Evolutionary conservation across 2,888 invertebrate genomes (phyloP).

Genomic region (Dioctria rufipes): DNA sequence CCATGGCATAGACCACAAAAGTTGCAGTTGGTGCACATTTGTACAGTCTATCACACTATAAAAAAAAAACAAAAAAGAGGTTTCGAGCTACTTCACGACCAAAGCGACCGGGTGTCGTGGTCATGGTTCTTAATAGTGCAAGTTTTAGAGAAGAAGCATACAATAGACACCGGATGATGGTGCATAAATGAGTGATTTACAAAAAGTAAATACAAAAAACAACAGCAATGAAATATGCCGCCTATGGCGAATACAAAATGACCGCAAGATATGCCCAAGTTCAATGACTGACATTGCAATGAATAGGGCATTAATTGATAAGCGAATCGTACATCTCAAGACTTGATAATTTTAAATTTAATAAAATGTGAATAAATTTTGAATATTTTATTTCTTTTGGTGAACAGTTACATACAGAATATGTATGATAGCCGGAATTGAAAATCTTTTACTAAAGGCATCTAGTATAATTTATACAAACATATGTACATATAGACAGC

Average conservation of each 20-base stretch:
- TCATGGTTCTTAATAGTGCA: neutral
- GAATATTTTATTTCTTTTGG: too few relatives aligned
- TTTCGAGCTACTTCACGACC: too few relatives aligned
- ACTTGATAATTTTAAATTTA: too few relatives aligned
- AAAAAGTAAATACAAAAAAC: constrained; percentile 1
- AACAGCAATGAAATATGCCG: neutral
- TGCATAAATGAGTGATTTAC: constrained; percentile 19
- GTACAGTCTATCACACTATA: neutral
- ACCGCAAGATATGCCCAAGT: constrained; percentile 50
- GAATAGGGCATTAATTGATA: constrained; percentile 2
- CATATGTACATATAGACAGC: neutral
- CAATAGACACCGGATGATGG: constrained; percentile 23
- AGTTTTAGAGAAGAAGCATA: constrained; percentile 11
- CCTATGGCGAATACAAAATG: constrained; percentile 2
- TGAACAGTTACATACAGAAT: too few relatives aligned
- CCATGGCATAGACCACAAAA: constrained; percentile 24
- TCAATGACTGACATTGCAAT: constrained; percentile 57
- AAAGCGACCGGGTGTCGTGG: neutral
- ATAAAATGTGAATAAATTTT: too few relatives aligned
- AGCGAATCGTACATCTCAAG: neutral
- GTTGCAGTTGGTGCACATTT: neutral
- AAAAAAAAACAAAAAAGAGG: too few relatives aligned
- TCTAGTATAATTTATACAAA: neutral
- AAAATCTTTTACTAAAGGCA: too few relatives aligned
- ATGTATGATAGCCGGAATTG: too few relatives aligned